phyloP scores from a whole-genome alignment of 2,888 invertebrate genomes.

The Calameuta filiformis region DNA sequence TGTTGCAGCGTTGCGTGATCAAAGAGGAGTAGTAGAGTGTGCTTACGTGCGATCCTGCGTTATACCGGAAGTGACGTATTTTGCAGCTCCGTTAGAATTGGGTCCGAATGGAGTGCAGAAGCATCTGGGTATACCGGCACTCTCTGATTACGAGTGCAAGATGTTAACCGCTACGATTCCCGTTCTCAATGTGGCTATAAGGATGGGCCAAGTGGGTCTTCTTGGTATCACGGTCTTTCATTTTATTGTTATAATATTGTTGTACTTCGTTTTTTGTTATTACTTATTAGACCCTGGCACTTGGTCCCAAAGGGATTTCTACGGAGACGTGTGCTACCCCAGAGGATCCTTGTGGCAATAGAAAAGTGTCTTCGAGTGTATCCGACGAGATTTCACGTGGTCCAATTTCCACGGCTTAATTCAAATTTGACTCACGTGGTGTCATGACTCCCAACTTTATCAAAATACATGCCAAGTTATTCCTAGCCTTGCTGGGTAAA shows the following conservation, averaged over 20 bases:
- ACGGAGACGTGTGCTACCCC: conserved; percentile 29
- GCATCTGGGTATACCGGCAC: conserved; percentile 48
- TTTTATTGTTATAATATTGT: background rate
- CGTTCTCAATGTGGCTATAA: conserved; percentile 36
- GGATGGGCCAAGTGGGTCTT: conserved; percentile 44
- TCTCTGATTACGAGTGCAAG: conserved; percentile 42
- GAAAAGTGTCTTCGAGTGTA: background rate
- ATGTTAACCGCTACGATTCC: conserved; percentile 40
- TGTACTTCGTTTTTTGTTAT: background rate
- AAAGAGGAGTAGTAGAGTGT: conserved; percentile 46
- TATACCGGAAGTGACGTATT: conserved; percentile 51
- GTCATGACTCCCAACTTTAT: background rate
- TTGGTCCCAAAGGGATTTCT: conserved; percentile 26
- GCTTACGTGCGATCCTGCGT: conserved; percentile 52
- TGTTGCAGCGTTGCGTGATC: conserved; percentile 38
- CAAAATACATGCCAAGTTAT: background rate
- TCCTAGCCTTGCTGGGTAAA: background rate
- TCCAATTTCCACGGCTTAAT: background rate
- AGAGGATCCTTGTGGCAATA: conserved; percentile 21
- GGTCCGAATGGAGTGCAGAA: conserved; percentile 54
- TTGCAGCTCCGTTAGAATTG: conserved; percentile 48
- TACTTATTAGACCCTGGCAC: conserved; percentile 26
- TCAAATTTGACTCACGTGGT: background rate
- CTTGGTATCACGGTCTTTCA: background rate
- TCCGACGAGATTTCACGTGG: background rate